These are phyloP conservation scores for Takifugu ocellatus DNA, from an alignment of 2,797 vertebrate species.

Conservation along the genomic window DNA sequence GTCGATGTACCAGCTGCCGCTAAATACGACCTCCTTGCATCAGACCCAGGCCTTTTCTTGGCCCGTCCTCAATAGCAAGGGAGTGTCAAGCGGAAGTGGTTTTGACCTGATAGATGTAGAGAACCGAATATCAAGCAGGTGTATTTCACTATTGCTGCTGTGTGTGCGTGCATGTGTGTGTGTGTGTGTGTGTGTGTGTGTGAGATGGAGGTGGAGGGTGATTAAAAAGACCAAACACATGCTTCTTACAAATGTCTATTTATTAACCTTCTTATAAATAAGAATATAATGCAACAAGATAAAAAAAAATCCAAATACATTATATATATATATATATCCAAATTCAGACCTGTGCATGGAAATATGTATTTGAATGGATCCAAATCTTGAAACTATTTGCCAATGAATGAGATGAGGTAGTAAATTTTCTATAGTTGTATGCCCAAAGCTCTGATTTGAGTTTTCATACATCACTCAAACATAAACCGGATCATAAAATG, in stretches of 20 bases:
- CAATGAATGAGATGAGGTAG: slow-evolving; percentile 84
- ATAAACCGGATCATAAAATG: slow-evolving; percentile 41
- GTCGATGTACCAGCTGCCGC: slow-evolving; percentile 51
- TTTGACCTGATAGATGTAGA: slow-evolving; percentile 27
- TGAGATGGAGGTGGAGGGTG: not conserved
- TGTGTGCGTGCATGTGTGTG: slow-evolving; percentile 2
- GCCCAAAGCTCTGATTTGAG: slow-evolving; percentile 53
- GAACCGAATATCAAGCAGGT: slow-evolving; percentile 51
- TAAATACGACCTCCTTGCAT: slow-evolving; percentile 26
- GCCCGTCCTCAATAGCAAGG: slow-evolving; percentile 60
- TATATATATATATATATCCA: slow-evolving; percentile 40
- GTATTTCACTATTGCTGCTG: slow-evolving; percentile 11
- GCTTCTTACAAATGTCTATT: slow-evolving; percentile 55
- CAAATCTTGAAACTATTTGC: slow-evolving; percentile 60
- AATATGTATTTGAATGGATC: slow-evolving; percentile 29
- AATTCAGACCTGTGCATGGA: slow-evolving; percentile 42
- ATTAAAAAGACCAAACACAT: slow-evolving; percentile 25
- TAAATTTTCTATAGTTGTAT: slow-evolving; percentile 66
- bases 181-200: not conserved
- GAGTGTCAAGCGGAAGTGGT: slow-evolving; percentile 59
- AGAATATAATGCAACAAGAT: slow-evolving; percentile 51
- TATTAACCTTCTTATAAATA: slow-evolving; percentile 74
- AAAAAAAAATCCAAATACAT: slow-evolving; percentile 27
- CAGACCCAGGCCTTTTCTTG: slow-evolving; percentile 12
- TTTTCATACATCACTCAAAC: slow-evolving; percentile 47